A percentile compares a stretch with the other conserved stretches of the same genome.
phyloP scores from a whole-genome alignment of 2,113 vertebrate genomes.

The Mesoclemmys tuberculata region DNA sequence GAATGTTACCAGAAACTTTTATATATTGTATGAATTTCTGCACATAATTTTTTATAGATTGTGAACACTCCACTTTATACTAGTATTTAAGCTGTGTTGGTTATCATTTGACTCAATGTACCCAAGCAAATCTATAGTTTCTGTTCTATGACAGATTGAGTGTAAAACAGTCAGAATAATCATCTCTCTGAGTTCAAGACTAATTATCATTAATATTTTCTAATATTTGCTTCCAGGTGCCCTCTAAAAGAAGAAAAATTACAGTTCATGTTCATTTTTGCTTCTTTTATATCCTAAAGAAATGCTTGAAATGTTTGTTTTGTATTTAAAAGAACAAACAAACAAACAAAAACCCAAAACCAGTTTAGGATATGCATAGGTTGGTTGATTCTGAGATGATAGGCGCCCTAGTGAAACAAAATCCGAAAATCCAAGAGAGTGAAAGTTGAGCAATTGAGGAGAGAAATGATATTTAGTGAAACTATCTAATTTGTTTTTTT shows the following conservation, averaged over 20 bases:
- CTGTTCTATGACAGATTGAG: rapidly evolving
- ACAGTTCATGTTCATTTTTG: not conserved
- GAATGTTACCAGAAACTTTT: not conserved
- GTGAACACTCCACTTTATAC: not conserved
- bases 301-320: not conserved
- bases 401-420: not conserved
- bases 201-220: not conserved
- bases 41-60: not conserved
- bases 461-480: not conserved
- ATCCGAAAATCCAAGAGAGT: not conserved
- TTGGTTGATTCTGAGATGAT: not conserved
- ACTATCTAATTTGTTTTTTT: rapidly evolving
- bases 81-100: not conserved
- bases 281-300: not conserved
- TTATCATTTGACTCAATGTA: too few relatives aligned
- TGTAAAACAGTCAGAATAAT: not conserved
- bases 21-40: not conserved
- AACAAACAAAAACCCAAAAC: too few relatives aligned
- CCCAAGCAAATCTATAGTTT: too few relatives aligned
- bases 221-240: not conserved
- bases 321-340: not conserved
- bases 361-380: not conserved
- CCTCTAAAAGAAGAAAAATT: not conserved
- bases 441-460: not conserved
- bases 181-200: not conserved